phyloP scores from a whole-genome alignment of 2,888 invertebrate species.

The Tetranychus truncatus region DNA sequence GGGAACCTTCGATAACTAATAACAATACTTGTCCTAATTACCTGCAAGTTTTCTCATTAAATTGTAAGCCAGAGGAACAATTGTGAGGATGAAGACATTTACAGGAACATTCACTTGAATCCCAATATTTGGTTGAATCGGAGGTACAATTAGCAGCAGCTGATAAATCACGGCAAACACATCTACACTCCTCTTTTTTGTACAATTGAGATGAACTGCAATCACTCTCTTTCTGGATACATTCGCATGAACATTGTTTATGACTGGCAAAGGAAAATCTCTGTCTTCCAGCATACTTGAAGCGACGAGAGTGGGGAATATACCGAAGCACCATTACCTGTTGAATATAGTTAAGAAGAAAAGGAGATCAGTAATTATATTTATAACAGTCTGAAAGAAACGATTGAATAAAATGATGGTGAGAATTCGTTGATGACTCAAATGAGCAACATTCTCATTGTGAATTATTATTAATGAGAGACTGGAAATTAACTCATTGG shows the following conservation, averaged over 20 bases:
- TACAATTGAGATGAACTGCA: constrained; percentile 17
- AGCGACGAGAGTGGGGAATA: not conserved
- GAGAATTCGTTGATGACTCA: too few relatives aligned
- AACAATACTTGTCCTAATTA: not conserved
- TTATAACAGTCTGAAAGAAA: not conserved
- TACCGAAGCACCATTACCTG: constrained; percentile 19
- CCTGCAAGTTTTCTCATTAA: constrained; percentile 9
- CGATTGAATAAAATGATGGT: too few relatives aligned
- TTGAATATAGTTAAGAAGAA: not conserved
- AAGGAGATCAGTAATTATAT: not conserved
- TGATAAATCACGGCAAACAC: constrained; percentile 16
- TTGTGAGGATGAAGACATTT: not conserved
- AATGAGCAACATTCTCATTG: too few relatives aligned
- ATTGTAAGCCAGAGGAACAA: not conserved
- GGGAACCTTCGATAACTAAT: not conserved
- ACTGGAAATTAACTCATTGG: too few relatives aligned
- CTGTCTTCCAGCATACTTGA: constrained; percentile 16
- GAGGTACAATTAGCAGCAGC: not conserved
- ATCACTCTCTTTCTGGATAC: constrained; percentile 18
- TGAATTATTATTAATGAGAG: too few relatives aligned
- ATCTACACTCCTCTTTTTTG: constrained; percentile 18
- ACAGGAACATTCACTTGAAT: constrained; percentile 3
- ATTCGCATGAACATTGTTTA: constrained; percentile 19
- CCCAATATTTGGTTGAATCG: constrained; percentile 2
- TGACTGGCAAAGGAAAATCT: constrained; percentile 15